Percentiles rank a stretch among this genome's conserved stretches.
Evolutionary conservation across 2,113 vertebrate species (phyloP).

Genomic region (Megalops atlanticus): DNA sequence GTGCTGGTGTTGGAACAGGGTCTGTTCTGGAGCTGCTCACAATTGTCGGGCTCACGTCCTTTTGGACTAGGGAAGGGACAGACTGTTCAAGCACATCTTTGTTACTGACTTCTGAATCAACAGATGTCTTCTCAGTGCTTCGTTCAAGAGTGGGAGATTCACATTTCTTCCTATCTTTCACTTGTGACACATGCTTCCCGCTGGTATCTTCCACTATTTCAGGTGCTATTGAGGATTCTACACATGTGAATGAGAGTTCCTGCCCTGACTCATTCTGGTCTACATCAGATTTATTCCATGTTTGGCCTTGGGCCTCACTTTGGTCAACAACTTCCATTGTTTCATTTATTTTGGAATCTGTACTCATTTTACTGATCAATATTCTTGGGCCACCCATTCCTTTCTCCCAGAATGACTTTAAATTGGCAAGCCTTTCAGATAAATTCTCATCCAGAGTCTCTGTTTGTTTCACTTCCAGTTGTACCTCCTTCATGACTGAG

Average conservation of each 20-base stretch:
- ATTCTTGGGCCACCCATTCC: constrained; percentile 39
- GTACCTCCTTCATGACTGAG: neutral
- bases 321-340: neutral
- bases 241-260: neutral
- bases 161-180: neutral
- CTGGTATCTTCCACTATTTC: neutral
- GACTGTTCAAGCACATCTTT: constrained; percentile 8
- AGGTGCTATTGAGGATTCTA: neutral
- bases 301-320: neutral
- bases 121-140: too few relatives aligned
- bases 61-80: neutral
- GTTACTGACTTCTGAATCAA: neutral
- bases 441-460: constrained; percentile 6
- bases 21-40: neutral
- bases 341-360: neutral
- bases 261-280: neutral
- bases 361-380: constrained; percentile 24
- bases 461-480: neutral
- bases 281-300: neutral
- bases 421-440: constrained; percentile 35
- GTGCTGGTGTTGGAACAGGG: neutral
- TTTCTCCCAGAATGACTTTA: constrained; percentile 48
- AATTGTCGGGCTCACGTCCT: constrained; percentile 9
- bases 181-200: neutral
- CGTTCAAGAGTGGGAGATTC: neutral